These are phyloP conservation scores for Bucorvus abyssinicus DNA, from an alignment of 2,797 vertebrate species.

Conservation along the genomic window DNA sequence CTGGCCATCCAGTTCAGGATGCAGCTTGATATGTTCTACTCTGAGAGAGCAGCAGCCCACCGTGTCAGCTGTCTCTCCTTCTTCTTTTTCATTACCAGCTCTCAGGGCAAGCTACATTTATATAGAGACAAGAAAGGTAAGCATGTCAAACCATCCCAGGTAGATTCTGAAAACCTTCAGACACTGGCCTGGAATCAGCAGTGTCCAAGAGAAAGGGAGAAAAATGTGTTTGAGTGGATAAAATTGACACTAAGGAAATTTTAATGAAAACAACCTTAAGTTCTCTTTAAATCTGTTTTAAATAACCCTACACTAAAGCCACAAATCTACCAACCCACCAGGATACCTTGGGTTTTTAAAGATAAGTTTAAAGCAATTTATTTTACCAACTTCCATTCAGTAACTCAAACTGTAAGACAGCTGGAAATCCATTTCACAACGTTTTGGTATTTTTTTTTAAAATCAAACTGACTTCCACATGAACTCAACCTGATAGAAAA, in stretches of 20 bases:
- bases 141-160: not conserved
- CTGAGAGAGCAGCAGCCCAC: slow-evolving; percentile 95
- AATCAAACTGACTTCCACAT: not conserved
- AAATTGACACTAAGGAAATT: not conserved
- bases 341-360: not conserved
- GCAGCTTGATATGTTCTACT: slow-evolving; percentile 93
- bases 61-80: slow-evolving; percentile 94
- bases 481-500: not conserved
- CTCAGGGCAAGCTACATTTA: slow-evolving; percentile 87
- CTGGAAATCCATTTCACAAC: not conserved
- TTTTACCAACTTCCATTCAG: not conserved
- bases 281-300: not conserved
- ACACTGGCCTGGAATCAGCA: not conserved
- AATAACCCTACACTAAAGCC: not conserved
- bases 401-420: not conserved
- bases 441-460: not conserved
- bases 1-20: slow-evolving; percentile 90
- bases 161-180: not conserved
- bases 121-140: not conserved
- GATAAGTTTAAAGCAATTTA: not conserved
- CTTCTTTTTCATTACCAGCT: slow-evolving; percentile 96
- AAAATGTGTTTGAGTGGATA: not conserved
- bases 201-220: not conserved
- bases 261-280: not conserved
- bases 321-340: not conserved